These are phyloP conservation scores for Paedocypris micromegethes DNA, from an alignment of 2,797 vertebrate genomes.

Conservation along the genomic window DNA sequence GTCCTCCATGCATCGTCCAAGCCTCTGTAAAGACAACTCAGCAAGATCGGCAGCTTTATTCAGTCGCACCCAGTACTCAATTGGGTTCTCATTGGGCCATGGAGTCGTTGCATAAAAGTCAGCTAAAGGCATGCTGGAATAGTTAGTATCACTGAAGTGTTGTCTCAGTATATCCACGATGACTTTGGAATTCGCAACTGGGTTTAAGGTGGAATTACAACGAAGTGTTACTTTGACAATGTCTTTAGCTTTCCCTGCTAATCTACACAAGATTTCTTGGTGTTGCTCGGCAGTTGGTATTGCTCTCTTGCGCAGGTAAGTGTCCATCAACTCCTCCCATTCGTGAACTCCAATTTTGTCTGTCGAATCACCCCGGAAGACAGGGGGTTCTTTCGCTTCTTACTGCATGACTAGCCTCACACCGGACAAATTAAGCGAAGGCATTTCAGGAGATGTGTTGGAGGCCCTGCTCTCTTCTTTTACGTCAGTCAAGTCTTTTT, in stretches of 20 bases:
- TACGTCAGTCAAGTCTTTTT: not conserved
- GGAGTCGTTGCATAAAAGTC: constrained; percentile 21
- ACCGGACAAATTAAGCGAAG: constrained; percentile 12
- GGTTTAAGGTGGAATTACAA: constrained; percentile 17
- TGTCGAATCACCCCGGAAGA: not conserved
- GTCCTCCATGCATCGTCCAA: not conserved
- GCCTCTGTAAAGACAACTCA: constrained; percentile 5
- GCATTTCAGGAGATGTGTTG: not conserved
- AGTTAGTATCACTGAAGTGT: constrained; percentile 27
- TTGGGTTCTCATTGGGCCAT: not conserved
- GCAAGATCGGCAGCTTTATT: constrained; percentile 23
- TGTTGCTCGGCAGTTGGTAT: constrained; percentile 2
- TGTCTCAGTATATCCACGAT: constrained; percentile 35
- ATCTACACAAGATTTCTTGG: constrained; percentile 28
- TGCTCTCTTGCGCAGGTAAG: constrained; percentile 18
- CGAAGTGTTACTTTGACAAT: constrained; percentile 22
- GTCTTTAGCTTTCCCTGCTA: constrained; percentile 40
- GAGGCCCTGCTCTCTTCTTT: not conserved
- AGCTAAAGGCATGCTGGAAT: constrained; percentile 22
- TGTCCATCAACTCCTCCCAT: constrained; percentile 13
- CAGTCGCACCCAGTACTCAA: constrained; percentile 34
- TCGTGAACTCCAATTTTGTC: constrained; percentile 13
- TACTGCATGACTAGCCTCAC: constrained; percentile 34
- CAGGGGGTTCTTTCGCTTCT: constrained; percentile 30
- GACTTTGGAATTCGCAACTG: constrained; percentile 6